Evolutionary conservation across 2,113 vertebrate genomes (phyloP), one percentile per base, ranked within the genome.

Genomic region (Petrocephalus microphthalmus): DNA sequence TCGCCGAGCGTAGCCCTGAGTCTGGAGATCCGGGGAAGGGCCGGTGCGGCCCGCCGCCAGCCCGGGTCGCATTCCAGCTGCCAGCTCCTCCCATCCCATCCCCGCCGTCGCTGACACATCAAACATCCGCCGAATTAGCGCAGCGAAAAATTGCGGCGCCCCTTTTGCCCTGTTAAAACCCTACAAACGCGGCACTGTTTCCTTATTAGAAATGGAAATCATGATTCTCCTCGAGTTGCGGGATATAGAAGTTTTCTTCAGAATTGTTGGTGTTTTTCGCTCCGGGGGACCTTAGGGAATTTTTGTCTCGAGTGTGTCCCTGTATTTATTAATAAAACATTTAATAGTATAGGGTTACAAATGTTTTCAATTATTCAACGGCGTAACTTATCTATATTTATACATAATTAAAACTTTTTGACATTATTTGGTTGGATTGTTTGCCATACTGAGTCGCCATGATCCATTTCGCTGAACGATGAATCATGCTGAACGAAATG

Each of bases 21-120:
- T 67, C 60, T 67, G 60, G 60, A 67, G 71, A 78, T 78, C 71
- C 17, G 71, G 71, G 71, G 71, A 78, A 78, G 71, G 71, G 33
- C 71, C 71, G 71, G 13, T 3, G 29, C 67, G 67, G 67, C 29
- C 13, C 67, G 67, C 11, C 33, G 71, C 71, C 29, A 78, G 33
- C 71, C 17, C 2, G 8, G 71, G n/a, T 67, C 53, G 33, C 71
- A 78, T 78, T 78, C 71, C 71, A 78, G 71, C 71, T 15, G 71
- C 71, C 33, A 33, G 33, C 71, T 78, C 71, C 71, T 19, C 13
- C 67, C 29, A 37, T 33, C 64, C 64, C 13, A 15, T 15, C 67
- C 13, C 33, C 15, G 29, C 33, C 1, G 71, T 78, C 71, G 1
- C 13, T 7, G 33, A 78, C 33, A 78, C 33, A 7, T 78, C 33